Percentiles rank a stretch among this genome's conserved stretches.
Evolutionary conservation across 2,113 vertebrate species (phyloP).

Genomic region (Tetrax tetrax): DNA sequence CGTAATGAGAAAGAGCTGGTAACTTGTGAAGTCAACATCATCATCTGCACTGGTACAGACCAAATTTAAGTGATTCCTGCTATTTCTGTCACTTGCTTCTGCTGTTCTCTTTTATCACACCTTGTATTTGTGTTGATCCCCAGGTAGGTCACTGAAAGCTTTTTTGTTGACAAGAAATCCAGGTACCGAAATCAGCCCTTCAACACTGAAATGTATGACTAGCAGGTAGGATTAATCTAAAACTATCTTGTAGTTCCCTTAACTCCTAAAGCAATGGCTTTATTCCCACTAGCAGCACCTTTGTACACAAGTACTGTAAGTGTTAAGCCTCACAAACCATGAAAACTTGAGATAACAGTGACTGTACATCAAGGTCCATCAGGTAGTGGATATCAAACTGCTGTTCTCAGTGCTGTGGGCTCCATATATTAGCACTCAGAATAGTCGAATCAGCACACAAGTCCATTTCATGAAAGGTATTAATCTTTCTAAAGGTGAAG

Average conservation of each 20-base stretch:
- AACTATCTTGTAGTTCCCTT: slow-evolving; percentile 10
- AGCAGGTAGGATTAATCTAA: slow-evolving; percentile 54
- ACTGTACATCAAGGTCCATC: slow-evolving; percentile 68
- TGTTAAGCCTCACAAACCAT: slow-evolving; percentile 65
- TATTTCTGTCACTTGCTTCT: slow-evolving; percentile 40
- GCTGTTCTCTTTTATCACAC: slow-evolving; percentile 26
- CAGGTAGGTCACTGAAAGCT: slow-evolving; percentile 22
- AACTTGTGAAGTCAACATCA: slow-evolving; percentile 47
- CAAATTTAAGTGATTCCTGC: slow-evolving; percentile 46
- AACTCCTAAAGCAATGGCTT: slow-evolving; percentile 53
- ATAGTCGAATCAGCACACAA: slow-evolving; percentile 76
- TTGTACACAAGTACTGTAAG: slow-evolving; percentile 49
- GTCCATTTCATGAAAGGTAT: slow-evolving; percentile 71
- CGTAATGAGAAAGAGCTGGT: slow-evolving; percentile 54
- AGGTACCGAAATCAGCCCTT: slow-evolving; percentile 3
- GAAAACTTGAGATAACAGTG: slow-evolving; percentile 63
- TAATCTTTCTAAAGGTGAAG: slow-evolving; percentile 69
- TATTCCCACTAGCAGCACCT: slow-evolving; percentile 39
- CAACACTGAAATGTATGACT: background rate
- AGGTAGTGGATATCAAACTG: slow-evolving; percentile 63
- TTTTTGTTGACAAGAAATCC: slow-evolving; percentile 33
- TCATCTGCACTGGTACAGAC: slow-evolving; percentile 3
- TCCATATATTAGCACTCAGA: slow-evolving; percentile 71
- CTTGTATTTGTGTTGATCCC: slow-evolving; percentile 38
- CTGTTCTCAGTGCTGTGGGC: slow-evolving; percentile 62